phyloP scores from a whole-genome alignment of 1,140 invertebrate genomes.

The Drosophila yakuba region DNA sequence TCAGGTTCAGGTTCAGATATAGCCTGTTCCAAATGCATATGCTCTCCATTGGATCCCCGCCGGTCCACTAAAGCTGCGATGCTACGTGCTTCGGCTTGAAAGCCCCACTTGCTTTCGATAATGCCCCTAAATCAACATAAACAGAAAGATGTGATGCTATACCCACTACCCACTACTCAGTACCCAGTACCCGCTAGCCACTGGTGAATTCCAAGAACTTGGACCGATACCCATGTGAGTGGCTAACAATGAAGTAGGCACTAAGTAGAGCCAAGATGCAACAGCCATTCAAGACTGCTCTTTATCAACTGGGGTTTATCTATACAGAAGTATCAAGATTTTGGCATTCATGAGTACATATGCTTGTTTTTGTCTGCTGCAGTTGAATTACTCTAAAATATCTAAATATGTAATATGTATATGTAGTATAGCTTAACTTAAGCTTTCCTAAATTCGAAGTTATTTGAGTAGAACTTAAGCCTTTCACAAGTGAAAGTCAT shows the following conservation, averaged over 20 bases:
- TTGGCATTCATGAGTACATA: not conserved
- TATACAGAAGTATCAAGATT: not conserved
- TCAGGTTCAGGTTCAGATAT: constrained; percentile 18
- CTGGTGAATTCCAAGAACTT: constrained; percentile 60
- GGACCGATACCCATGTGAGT: constrained; percentile 12
- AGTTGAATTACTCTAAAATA: too few relatives aligned
- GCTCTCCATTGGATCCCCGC: constrained; percentile 15
- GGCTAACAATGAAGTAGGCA: constrained; percentile 35
- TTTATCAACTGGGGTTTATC: not conserved
- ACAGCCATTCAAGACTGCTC: not conserved
- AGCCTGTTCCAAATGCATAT: not conserved
- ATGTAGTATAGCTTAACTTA: too few relatives aligned
- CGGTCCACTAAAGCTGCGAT: constrained; percentile 4
- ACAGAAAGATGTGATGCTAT: constrained; percentile 16
- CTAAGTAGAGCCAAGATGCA: not conserved
- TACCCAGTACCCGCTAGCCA: not conserved
- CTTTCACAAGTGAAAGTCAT: too few relatives aligned
- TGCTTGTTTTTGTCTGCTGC: too few relatives aligned
- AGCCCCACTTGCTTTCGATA: constrained; percentile 46
- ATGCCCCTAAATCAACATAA: constrained; percentile 26
- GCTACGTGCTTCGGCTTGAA: constrained; percentile 44
- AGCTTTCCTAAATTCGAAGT: too few relatives aligned
- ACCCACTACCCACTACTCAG: not conserved
- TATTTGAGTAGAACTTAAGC: too few relatives aligned
- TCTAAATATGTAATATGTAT: too few relatives aligned